Conservation (phyloP, 2,113 vertebrate species). For the Opisthocomus hoazin region DNA sequence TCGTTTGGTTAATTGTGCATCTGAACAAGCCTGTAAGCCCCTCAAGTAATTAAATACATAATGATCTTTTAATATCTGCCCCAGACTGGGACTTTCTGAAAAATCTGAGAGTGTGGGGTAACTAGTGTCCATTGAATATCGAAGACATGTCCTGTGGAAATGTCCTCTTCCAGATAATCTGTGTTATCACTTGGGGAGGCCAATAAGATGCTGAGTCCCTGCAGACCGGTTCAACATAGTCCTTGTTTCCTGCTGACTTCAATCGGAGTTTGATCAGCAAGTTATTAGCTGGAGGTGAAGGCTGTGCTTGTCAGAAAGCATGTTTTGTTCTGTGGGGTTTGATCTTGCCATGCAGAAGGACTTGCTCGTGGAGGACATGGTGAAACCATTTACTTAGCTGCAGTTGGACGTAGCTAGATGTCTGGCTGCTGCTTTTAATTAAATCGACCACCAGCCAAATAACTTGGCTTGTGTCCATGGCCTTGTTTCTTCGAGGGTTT, state of each 20-base stretch:
- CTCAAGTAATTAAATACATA: not conserved
- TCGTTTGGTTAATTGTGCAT: rapidly evolving
- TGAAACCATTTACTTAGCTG: not conserved
- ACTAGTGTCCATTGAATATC: rapidly evolving
- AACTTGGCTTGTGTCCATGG: not conserved
- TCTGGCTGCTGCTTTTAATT: constrained; percentile 35
- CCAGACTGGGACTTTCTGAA: not conserved
- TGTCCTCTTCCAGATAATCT: not conserved
- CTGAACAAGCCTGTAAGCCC: not conserved
- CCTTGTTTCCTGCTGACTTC: not conserved
- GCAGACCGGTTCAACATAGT: not conserved
- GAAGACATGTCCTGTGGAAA: not conserved
- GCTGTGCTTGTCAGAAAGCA: not conserved
- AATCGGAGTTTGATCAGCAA: not conserved
- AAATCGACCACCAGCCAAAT: not conserved
- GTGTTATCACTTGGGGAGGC: not conserved
- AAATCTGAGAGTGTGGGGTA: not conserved
- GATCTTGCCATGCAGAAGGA: not conserved
- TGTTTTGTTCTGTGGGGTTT: not conserved
- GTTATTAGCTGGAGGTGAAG: not conserved
- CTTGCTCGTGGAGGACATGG: not conserved
- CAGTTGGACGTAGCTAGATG: not conserved
- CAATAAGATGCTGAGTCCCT: not conserved
- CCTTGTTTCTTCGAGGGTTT: not conserved
- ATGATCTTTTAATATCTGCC: not conserved